Base-by-base conservation (phyloP, 2,888 invertebrate genomes). In the Phaedon cochleariae region DNA sequence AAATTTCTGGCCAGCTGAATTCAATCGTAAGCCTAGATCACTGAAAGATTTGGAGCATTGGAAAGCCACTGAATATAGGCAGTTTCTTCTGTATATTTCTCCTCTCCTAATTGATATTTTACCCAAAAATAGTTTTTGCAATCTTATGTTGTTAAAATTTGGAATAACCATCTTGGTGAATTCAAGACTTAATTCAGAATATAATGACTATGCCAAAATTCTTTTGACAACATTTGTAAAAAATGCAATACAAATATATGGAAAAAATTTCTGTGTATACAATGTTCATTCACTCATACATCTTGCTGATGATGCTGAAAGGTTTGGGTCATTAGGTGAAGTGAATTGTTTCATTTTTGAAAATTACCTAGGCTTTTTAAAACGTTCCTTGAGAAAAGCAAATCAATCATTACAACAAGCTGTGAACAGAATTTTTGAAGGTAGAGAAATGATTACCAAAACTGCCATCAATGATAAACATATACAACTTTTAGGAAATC, bases 51-150 rank as follows among this genome's bases (percentile, higher is more conserved):
- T 70, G 15, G 66, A 67, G 18, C 48, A 59, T n/a, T 76, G 73
- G 69, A 75, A 76, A 66, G 74, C 73, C 17, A 71, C 73, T 15
- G 74, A 73, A 60, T 70, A 69, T 20, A 55, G 73, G 17, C 62
- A 67, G 48, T 72, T 75, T 55, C 51, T 76, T 20, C 54, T 74
- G 7, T 74, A 77, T 55, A 18, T 65, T 12, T 59, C 52, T 9
- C 65, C 67, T 12, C 21, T 66, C 15, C 18, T 67, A 17, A 22
- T 71, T 17, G 55, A 64, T 55, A 48, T 61, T 53, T 18, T 72
- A 29, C 53, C 62, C n/a, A 20, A 52, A 10, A 34, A 58, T 26
- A 15, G 61, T 29, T 70, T 54, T 55, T 20, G 31, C 17, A 57
- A 68, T 59, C 60, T 70, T 20, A 59, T 65, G 29, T 46, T 65